phyloP scores from a whole-genome alignment of 2,888 invertebrate genomes.

The Carabus problematicus region DNA sequence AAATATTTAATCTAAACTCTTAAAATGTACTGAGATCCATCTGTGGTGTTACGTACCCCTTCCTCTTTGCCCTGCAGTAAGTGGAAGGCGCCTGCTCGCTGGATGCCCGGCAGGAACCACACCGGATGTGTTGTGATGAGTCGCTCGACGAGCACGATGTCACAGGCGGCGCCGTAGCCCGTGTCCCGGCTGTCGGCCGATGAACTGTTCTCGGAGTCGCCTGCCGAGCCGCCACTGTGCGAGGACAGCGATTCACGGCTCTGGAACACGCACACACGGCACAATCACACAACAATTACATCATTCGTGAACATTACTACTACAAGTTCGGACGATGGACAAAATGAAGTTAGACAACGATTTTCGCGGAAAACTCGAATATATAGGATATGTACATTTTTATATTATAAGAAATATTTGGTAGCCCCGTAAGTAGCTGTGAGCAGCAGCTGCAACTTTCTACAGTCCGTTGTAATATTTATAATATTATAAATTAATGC shows the following conservation, averaged over 20 bases:
- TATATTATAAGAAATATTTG: no score
- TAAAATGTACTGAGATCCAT: no score
- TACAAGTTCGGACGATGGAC: slow-evolving; percentile 2
- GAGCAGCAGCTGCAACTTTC: no score
- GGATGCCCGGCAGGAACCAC: slow-evolving; percentile 94
- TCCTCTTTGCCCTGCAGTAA: slow-evolving; percentile 92
- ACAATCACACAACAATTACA: slow-evolving; percentile 38
- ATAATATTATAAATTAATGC: no score
- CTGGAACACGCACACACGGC: no score
- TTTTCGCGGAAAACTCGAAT: no score
- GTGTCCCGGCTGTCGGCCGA: slow-evolving; percentile 60
- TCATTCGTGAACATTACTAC: neutral
- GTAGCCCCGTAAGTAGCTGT: no score
- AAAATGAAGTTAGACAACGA: neutral
- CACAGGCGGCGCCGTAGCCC: slow-evolving; percentile 79
- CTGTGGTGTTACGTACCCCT: slow-evolving; percentile 79
- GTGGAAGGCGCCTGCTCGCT: slow-evolving; percentile 92
- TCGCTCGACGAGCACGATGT: slow-evolving; percentile 85
- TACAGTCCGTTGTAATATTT: no score
- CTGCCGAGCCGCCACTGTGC: slow-evolving; percentile 64
- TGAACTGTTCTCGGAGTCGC: slow-evolving; percentile 64
- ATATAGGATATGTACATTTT: no score
- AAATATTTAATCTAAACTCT: no score
- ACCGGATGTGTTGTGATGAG: slow-evolving; percentile 91
- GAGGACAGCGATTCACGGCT: slow-evolving; percentile 74